These are phyloP conservation scores for Cladopsammia gracilis DNA, from an alignment of 64 coral and sea anemone species.

Conservation along the genomic window DNA sequence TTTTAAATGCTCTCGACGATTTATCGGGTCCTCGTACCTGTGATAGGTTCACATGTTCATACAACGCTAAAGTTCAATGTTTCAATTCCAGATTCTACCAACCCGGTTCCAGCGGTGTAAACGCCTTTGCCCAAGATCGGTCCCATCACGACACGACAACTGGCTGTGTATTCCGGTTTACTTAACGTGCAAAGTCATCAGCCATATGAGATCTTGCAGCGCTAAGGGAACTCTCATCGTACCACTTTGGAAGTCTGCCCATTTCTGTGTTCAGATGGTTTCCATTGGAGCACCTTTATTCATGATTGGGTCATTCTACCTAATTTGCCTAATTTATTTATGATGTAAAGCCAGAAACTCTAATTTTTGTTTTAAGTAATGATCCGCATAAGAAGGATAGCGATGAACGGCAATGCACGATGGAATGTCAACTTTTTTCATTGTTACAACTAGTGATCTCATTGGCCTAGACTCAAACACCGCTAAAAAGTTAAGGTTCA, in stretches of 20 bases:
- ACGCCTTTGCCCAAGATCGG: conserved; percentile 45
- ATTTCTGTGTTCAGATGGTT: conserved; percentile 23
- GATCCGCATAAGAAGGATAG: no score
- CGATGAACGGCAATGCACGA: no score
- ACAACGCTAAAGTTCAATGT: background rate
- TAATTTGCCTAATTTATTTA: conserved; percentile 25
- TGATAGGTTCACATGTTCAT: conserved; percentile 40
- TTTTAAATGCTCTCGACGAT: conserved; percentile 4
- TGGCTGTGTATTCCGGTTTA: conserved; percentile 23
- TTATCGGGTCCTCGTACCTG: conserved; percentile 60
- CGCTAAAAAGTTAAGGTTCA: no score
- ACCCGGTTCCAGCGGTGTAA: conserved; percentile 17
- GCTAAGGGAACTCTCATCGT: conserved; percentile 29
- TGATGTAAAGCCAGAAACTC: conserved; percentile 35
- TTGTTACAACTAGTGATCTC: no score
- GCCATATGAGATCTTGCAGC: background rate
- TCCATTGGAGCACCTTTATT: conserved; percentile 25
- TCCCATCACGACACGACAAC: conserved; percentile 1
- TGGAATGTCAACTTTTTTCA: no score
- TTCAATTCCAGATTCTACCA: conserved; percentile 22
- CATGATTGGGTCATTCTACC: conserved; percentile 28
- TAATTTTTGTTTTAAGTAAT: no score
- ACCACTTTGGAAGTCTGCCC: conserved; percentile 49
- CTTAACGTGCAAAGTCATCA: conserved; percentile 2
- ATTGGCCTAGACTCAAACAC: no score